These are phyloP conservation scores for Cottus gobio DNA, from an alignment of 2,113 vertebrate species.

Conservation along the genomic window DNA sequence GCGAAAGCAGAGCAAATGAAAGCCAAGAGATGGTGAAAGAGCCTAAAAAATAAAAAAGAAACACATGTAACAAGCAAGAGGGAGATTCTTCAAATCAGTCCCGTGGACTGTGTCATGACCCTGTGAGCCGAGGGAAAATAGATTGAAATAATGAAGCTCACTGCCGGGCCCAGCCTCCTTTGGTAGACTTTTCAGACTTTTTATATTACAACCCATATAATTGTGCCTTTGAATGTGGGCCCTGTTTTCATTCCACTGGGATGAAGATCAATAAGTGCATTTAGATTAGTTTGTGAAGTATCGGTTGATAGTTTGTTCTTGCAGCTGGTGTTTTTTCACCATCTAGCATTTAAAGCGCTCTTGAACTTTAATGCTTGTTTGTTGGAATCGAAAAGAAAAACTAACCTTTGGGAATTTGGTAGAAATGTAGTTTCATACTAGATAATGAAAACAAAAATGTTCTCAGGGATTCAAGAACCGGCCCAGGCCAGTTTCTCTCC, in stretches of 20 bases:
- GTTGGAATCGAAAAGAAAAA: slow-evolving; percentile 7
- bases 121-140: slow-evolving; percentile 18
- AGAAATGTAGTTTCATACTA: slow-evolving; percentile 9
- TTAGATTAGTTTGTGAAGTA: slow-evolving; percentile 40
- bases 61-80: slow-evolving; percentile 5
- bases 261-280: slow-evolving; percentile 53
- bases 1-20: slow-evolving; percentile 17
- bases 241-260: slow-evolving; percentile 40
- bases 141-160: slow-evolving; percentile 44
- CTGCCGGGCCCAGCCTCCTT: not conserved
- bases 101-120: slow-evolving; percentile 30
- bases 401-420: not conserved
- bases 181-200: slow-evolving; percentile 11
- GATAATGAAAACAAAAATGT: slow-evolving; percentile 27
- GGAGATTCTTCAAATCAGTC: slow-evolving; percentile 19
- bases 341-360: slow-evolving; percentile 24
- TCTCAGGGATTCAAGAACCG: not conserved
- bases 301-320: slow-evolving; percentile 20
- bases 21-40: slow-evolving; percentile 8
- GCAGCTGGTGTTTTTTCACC: not conserved
- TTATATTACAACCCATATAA: slow-evolving; percentile 19
- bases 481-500: not conserved
- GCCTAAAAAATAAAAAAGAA: slow-evolving; percentile 4
- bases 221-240: slow-evolving; percentile 12
- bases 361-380: slow-evolving; percentile 21